Evolutionary conservation across 2,888 invertebrate species (phyloP).

Genomic region (Latrodectus elegans): DNA sequence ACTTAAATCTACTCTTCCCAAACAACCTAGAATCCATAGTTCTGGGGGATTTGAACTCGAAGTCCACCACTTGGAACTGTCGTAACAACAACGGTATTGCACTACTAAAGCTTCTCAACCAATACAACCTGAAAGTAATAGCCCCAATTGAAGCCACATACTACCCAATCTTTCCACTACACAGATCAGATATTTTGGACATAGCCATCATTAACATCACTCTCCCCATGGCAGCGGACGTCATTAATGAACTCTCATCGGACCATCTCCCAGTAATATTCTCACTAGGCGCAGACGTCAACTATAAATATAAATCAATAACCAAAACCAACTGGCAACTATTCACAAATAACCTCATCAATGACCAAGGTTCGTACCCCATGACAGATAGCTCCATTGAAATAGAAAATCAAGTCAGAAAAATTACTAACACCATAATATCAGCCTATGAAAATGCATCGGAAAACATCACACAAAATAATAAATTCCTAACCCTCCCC

Average conservation of each 20-base stretch:
- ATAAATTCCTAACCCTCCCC: too few relatives aligned
- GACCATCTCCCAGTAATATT: not conserved
- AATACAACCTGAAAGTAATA: not conserved
- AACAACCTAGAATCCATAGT: not conserved
- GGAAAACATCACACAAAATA: too few relatives aligned
- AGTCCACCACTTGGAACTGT: not conserved
- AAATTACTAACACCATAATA: too few relatives aligned
- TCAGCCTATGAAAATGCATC: too few relatives aligned
- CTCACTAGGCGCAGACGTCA: too few relatives aligned
- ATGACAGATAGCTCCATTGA: too few relatives aligned
- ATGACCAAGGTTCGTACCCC: too few relatives aligned
- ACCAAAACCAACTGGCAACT: too few relatives aligned
- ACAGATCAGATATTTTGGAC: not conserved
- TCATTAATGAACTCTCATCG: not conserved
- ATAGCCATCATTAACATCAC: not conserved
- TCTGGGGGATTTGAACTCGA: not conserved
- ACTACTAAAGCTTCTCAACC: not conserved
- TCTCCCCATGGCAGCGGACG: too few relatives aligned
- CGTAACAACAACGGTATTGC: not conserved
- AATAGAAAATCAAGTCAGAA: too few relatives aligned
- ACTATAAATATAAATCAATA: too few relatives aligned
- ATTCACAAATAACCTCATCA: too few relatives aligned
- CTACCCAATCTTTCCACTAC: not conserved
- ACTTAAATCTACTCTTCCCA: not conserved
- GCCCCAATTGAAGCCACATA: not conserved